phyloP scores from a whole-genome alignment of 2,888 invertebrate genomes.

The Nemurella pictetii region DNA sequence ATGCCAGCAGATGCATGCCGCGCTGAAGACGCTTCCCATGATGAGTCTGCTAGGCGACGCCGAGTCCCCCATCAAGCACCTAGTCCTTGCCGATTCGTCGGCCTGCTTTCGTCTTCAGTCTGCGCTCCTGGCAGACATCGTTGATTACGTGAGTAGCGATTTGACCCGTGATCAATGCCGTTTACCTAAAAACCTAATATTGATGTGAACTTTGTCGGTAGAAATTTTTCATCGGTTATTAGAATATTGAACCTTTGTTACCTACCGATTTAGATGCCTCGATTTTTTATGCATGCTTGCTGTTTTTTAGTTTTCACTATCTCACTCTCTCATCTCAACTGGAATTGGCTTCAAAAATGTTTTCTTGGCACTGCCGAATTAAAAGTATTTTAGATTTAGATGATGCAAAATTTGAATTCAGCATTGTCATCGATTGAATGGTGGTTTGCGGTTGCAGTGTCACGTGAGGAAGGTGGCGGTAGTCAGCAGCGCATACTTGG shows the following conservation, averaged over 20 bases:
- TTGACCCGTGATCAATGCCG: neutral
- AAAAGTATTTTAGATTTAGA: neutral
- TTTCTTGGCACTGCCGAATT: too few species aligned
- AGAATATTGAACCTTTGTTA: slow-evolving; percentile 12
- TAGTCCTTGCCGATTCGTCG: slow-evolving; percentile 60
- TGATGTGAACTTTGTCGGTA: neutral
- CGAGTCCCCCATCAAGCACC: slow-evolving; percentile 74
- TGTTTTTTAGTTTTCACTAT: slow-evolving; percentile 15
- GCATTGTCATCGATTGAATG: too few species aligned
- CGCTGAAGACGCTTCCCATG: slow-evolving; percentile 53
- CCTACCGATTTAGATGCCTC: too few species aligned
- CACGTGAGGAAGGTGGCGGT: slow-evolving; percentile 69
- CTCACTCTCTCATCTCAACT: neutral
- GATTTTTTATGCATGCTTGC: too few species aligned
- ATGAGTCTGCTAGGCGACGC: slow-evolving; percentile 61
- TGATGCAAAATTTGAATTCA: neutral
- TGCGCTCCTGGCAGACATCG: slow-evolving; percentile 49
- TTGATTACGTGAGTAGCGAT: slow-evolving; percentile 20
- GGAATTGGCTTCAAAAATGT: too few species aligned
- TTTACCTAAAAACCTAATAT: neutral
- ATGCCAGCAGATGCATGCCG: slow-evolving; percentile 62
- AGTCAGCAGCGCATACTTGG: slow-evolving; percentile 69
- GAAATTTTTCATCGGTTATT: slow-evolving; percentile 11
- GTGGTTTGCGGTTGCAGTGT: slow-evolving; percentile 55
- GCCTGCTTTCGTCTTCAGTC: slow-evolving; percentile 54